Percentiles rank a stretch among this genome's conserved stretches.
Evolutionary conservation across 2,113 vertebrate genomes (phyloP).

Genomic region (Macquaria ambigua): DNA sequence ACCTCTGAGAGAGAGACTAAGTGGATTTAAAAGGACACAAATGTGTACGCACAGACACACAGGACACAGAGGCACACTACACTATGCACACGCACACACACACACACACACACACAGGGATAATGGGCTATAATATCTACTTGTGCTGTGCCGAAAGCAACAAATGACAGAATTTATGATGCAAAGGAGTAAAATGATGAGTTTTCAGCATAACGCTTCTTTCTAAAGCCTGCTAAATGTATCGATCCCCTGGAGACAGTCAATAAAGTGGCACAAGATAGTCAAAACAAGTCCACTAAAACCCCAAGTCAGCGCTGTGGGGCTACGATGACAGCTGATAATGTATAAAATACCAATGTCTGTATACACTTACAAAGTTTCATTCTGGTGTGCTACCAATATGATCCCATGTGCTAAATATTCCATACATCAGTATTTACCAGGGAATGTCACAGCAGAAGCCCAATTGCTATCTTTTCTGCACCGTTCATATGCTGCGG

Average conservation of each 20-base stretch:
- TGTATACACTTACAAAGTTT: neutral
- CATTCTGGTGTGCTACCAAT: neutral
- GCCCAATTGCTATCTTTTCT: neutral
- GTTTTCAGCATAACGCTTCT: neutral
- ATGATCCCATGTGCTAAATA: neutral
- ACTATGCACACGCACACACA: neutral
- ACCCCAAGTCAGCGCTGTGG: neutral
- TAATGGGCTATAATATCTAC: neutral
- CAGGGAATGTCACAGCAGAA: neutral
- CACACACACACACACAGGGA: neutral
- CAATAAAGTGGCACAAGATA: no score
- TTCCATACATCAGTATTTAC: neutral
- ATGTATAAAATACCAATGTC: neutral
- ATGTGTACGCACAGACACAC: slow-evolving; percentile 4
- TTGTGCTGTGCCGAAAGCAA: neutral
- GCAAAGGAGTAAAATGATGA: neutral
- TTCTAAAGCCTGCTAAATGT: neutral
- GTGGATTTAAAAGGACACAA: slow-evolving; percentile 30
- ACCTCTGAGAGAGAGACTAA: slow-evolving; percentile 6
- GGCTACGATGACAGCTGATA: neutral
- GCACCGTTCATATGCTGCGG: neutral
- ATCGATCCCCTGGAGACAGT: neutral
- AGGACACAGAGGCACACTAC: neutral
- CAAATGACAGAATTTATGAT: neutral
- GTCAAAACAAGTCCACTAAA: neutral